Conservation (phyloP, 2,888 invertebrate species). For the Allophyes oxyacanthae region DNA sequence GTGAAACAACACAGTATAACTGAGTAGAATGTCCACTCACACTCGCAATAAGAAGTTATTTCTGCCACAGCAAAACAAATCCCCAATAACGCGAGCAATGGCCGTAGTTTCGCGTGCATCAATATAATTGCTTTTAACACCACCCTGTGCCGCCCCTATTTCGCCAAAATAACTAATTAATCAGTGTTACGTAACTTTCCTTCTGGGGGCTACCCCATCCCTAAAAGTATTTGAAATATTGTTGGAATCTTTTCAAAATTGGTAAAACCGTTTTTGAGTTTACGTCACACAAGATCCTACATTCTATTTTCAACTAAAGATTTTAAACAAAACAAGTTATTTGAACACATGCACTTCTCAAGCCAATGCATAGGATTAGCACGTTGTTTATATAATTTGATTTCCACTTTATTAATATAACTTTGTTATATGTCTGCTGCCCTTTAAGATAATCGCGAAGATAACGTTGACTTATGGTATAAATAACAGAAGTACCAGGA, state of each 20-base stretch:
- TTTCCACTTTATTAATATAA: constrained; percentile 33
- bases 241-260: constrained; percentile 34
- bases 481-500: constrained; percentile 61
- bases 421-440: constrained; percentile 5
- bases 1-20: not conserved
- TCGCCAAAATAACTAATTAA: constrained; percentile 69
- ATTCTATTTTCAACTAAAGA: constrained; percentile 20
- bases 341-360: constrained; percentile 32
- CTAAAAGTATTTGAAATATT: constrained; percentile 44
- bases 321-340: constrained; percentile 33
- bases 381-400: constrained; percentile 42
- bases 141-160: constrained; percentile 57
- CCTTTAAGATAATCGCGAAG: constrained; percentile 36
- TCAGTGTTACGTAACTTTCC: constrained; percentile 59
- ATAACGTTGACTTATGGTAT: constrained; percentile 37
- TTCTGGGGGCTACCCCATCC: constrained; percentile 46
- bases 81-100: constrained; percentile 25
- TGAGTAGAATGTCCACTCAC: not conserved
- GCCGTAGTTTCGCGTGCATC: constrained; percentile 61
- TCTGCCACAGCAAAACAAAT: constrained; percentile 25
- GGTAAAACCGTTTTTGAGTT: constrained; percentile 9
- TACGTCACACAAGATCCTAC: constrained; percentile 8
- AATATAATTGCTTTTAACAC: constrained; percentile 65
- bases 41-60: constrained; percentile 22
- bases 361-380: constrained; percentile 38